A percentile compares a stretch with the other conserved stretches of the same genome.
phyloP scores from a whole-genome alignment of 2,113 vertebrate species.

The Craseonycteris thonglongyai region DNA sequence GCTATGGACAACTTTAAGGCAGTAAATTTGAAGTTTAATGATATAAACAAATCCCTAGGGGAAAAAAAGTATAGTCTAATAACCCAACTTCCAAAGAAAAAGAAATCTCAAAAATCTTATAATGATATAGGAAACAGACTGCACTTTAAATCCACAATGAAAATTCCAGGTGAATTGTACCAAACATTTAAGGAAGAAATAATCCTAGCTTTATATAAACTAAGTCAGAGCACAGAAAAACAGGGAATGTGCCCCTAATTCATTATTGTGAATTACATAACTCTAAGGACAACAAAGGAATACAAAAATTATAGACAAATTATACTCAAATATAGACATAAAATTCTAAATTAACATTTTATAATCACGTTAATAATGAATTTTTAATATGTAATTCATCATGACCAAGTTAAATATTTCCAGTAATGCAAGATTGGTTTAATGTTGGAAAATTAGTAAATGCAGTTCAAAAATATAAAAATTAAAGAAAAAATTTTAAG shows the following conservation, averaged over 20 bases:
- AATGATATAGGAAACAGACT: background rate
- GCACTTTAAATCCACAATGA: background rate
- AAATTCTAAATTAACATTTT: background rate
- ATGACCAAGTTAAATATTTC: background rate
- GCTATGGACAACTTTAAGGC: background rate
- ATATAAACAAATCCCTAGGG: background rate
- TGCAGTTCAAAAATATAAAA: background rate
- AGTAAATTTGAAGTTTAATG: background rate
- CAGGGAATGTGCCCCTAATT: background rate
- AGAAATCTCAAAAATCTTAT: background rate
- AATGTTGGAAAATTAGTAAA: background rate
- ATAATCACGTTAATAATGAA: background rate
- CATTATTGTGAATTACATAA: background rate
- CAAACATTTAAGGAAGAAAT: background rate
- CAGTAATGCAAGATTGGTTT: background rate
- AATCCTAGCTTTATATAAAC: background rate
- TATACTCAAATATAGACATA: background rate
- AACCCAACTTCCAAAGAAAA: background rate
- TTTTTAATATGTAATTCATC: background rate
- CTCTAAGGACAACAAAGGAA: background rate
- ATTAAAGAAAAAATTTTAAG: background rate
- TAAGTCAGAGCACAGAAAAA: background rate
- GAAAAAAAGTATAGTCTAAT: background rate
- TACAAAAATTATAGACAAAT: background rate
- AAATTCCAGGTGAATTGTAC: background rate